These are phyloP conservation scores for Xanthorhoe designata DNA, from an alignment of 2,888 invertebrate genomes.

Conservation along the genomic window DNA sequence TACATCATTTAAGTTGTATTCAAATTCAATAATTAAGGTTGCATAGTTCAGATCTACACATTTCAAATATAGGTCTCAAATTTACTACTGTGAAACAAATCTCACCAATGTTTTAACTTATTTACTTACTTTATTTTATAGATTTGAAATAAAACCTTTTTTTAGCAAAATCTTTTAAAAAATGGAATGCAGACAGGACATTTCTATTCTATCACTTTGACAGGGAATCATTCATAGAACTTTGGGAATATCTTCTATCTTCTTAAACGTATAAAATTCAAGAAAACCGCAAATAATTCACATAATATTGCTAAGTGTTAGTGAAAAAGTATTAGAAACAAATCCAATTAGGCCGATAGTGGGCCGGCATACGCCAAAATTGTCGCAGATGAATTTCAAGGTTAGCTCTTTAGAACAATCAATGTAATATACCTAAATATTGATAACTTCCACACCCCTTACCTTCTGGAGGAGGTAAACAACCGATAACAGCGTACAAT, in stretches of 20 bases:
- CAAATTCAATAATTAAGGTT: too few relatives aligned
- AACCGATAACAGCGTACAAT: constrained; percentile 64
- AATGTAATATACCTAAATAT: constrained; percentile 39
- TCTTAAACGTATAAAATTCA: not conserved
- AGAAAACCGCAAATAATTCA: constrained; percentile 2
- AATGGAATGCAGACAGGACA: not conserved
- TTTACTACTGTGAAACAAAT: too few relatives aligned
- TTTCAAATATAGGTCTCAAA: too few relatives aligned
- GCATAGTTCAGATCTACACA: too few relatives aligned
- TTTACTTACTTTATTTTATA: too few relatives aligned
- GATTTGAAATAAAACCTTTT: not conserved
- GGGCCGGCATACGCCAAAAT: constrained; percentile 52
- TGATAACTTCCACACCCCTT: constrained; percentile 63
- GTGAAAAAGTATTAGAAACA: constrained; percentile 7
- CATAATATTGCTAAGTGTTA: constrained; percentile 3
- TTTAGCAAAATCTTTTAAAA: not conserved
- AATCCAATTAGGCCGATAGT: constrained; percentile 40
- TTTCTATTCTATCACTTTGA: constrained; percentile 45
- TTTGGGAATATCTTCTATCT: not conserved
- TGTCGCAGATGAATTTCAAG: constrained; percentile 59
- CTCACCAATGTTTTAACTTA: too few relatives aligned
- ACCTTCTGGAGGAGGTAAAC: constrained; percentile 75
- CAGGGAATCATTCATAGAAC: constrained; percentile 28
- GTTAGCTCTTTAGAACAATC: constrained; percentile 54
- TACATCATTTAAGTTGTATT: too few relatives aligned